Evolutionary conservation across 2,797 vertebrate species (phyloP).

Genomic region (Tachyglossus aculeatus): DNA sequence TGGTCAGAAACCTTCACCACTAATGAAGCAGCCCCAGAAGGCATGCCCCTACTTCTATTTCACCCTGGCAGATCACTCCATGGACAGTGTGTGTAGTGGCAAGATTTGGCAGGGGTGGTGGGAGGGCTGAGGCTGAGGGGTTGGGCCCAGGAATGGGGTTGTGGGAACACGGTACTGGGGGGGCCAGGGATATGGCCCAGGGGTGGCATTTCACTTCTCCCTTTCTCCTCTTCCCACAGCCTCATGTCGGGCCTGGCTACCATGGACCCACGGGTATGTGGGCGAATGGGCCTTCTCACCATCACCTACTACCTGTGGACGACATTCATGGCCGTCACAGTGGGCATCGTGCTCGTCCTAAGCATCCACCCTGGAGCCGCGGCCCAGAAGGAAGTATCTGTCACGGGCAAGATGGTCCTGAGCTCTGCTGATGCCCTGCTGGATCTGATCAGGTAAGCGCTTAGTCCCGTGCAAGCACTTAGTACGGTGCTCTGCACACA

Average conservation of each 20-base stretch:
- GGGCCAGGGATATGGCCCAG: background rate
- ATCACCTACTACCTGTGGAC: slow-evolving; percentile 93
- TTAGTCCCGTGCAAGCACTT: too few species aligned
- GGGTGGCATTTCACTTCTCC: background rate
- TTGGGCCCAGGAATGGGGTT: too few species aligned
- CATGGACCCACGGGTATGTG: slow-evolving; percentile 88
- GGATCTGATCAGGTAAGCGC: slow-evolving; percentile 87
- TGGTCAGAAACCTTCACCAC: too few species aligned
- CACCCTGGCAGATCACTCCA: too few species aligned
- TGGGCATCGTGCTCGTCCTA: slow-evolving; percentile 84
- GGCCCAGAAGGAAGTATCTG: slow-evolving; percentile 80
- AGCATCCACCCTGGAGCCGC: slow-evolving; percentile 85
- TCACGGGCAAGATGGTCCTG: slow-evolving; percentile 80
- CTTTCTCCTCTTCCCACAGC: slow-evolving; percentile 62
- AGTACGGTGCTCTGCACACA: too few species aligned
- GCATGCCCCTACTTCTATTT: too few species aligned
- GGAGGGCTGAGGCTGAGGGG: too few species aligned
- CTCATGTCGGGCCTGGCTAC: slow-evolving; percentile 89
- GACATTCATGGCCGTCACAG: slow-evolving; percentile 87
- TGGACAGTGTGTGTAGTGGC: too few species aligned
- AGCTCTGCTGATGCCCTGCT: slow-evolving; percentile 87
- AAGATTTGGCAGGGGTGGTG: too few species aligned
- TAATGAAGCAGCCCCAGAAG: too few species aligned
- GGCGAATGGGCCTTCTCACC: slow-evolving; percentile 86
- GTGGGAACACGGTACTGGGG: too few species aligned